Evolutionary conservation across 2,888 invertebrate genomes (phyloP), one percentile per base, ranked within the genome.

Genomic region (Gastrophysa polygoni): DNA sequence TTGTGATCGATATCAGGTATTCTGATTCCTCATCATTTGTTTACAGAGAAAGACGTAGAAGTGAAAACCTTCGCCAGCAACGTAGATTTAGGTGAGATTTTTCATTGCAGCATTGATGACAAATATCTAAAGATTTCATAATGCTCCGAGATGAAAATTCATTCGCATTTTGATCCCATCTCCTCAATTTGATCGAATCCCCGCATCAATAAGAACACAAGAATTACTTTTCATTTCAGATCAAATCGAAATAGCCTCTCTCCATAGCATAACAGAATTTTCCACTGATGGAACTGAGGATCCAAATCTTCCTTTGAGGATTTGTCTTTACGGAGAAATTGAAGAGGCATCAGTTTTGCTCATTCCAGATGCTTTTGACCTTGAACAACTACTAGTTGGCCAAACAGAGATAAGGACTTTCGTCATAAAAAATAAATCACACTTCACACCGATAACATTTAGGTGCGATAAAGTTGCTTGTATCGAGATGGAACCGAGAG

Each of bases 291-390:
- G 62, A 54, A 46, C 59, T 10, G 32, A 57, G 2, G 8, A 54
- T 7, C 14, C 32, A 1, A 44, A 64, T 7, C 55, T 48, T 1
- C 51, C 34, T 32, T 14, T 73, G 2, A 61, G 85, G 56, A 82
- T 86, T 59, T 86, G 87, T 63, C 78, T 88, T 17, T 83, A 86
- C 70, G 88, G 87, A 0, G 82, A 85, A 73, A 84, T 82, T 60
- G 86, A 87, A 77, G 77, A 80, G 48, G 82, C 84, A 24, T 75
- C 78, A 21, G 76, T 88, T 14, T 75, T 74, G 3, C 79, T 87
- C 64, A 68, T 73, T 18, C 88, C 88, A 0, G 78, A 82, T 60
- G 70, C 75, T 6, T 63, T 88, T 0, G 69, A 83, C 63, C 82
- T 87, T 64, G 82, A 82, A 1, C 77, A 84, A 34, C 77, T 87